Conservation (phyloP, 2,888 invertebrate genomes). For the Romanomermis culicivorax region DNA sequence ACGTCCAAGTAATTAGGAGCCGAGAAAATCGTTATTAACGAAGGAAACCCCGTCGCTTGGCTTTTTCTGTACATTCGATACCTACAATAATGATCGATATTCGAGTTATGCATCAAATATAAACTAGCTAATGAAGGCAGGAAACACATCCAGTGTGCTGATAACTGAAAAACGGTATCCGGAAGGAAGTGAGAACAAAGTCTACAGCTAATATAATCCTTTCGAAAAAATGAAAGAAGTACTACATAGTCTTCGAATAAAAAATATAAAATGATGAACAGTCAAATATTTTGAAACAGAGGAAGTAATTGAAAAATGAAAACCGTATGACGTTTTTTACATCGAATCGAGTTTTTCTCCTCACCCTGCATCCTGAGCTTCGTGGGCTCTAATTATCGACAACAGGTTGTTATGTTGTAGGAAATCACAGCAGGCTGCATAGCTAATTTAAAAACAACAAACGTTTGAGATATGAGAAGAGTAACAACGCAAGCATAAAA, state of each 20-base stretch:
- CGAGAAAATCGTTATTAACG: constrained; percentile 97
- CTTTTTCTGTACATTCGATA: constrained; percentile 99
- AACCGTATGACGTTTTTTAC: too few relatives aligned
- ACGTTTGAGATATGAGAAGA: not conserved
- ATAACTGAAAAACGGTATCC: constrained; percentile 39
- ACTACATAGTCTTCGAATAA: not conserved
- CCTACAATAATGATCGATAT: too few relatives aligned
- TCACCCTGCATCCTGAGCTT: constrained; percentile 93
- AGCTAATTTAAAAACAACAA: constrained; percentile 40
- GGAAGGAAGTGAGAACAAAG: constrained; percentile 2
- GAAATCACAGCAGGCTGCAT: constrained; percentile 99
- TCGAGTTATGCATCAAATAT: too few relatives aligned
- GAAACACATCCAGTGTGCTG: too few relatives aligned
- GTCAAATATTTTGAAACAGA: not conserved
- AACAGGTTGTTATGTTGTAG: constrained; percentile 97
- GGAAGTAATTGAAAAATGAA: not conserved
- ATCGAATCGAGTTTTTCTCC: not conserved
- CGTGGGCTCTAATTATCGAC: constrained; percentile 97
- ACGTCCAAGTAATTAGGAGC: constrained; percentile 99
- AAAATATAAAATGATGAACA: not conserved
- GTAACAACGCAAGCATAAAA: not conserved
- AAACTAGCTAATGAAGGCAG: too few relatives aligned
- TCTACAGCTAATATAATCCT: too few relatives aligned
- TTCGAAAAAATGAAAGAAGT: too few relatives aligned
- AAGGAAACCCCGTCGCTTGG: constrained; percentile 98